These are phyloP conservation scores for fruit fly (Drosophila melanogaster) DNA, from an alignment of 1,140 invertebrate species.

Conservation along the genomic window Release_6_plus_ISO1_MT NT_033779.5:14564001-14564500, in stretches of 20 bases:
- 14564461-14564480: slow-evolving; percentile 83
- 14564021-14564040: slow-evolving; percentile 79
- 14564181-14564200: slow-evolving; percentile 76
- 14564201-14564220: slow-evolving; percentile 18
- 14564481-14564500: slow-evolving; percentile 73
- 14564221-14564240: slow-evolving; percentile 65
- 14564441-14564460: slow-evolving; percentile 83
- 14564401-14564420: slow-evolving; percentile 65
- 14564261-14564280: slow-evolving; percentile 81
- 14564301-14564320: background rate
- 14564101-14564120: slow-evolving; percentile 12
- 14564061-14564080: slow-evolving; percentile 73
- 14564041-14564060: slow-evolving; percentile 82
- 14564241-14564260: slow-evolving; percentile 73
- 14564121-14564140: slow-evolving; percentile 47
- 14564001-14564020: slow-evolving; percentile 79
- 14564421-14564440: slow-evolving; percentile 82
- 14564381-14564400: slow-evolving; percentile 32
- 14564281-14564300: slow-evolving; percentile 57
- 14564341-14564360: slow-evolving; percentile 47
- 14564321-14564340: slow-evolving; percentile 3
- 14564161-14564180: slow-evolving; percentile 62
- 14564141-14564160: slow-evolving; percentile 79
- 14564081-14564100: slow-evolving; percentile 12
- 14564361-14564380: slow-evolving; percentile 67